A percentile compares a stretch with the other conserved stretches of the same genome.
Conservation (phyloP, 2,113 vertebrate species). For the Galeopterus variegatus region DNA sequence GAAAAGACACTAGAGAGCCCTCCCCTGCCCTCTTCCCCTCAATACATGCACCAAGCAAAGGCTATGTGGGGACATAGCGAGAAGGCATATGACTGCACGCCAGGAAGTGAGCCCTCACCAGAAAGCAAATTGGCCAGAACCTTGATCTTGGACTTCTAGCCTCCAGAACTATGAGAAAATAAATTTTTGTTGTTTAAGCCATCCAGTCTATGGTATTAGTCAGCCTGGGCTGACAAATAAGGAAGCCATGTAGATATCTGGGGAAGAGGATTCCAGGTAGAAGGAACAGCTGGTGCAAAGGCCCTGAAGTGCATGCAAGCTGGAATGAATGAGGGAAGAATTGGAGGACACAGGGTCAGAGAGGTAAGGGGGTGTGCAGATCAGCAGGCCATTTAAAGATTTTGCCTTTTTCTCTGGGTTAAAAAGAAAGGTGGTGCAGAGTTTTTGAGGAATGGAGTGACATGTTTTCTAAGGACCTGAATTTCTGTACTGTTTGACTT, state of each 20-base stretch:
- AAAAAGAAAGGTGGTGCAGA: not conserved
- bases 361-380: not conserved
- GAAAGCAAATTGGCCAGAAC: not conserved
- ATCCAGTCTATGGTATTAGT: not conserved
- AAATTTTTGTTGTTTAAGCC: not conserved
- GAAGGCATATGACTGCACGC: not conserved
- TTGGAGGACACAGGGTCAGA: not conserved
- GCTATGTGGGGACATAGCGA: not conserved
- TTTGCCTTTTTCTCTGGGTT: not conserved
- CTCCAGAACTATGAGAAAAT: not conserved
- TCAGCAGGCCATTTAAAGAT: not conserved
- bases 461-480: conserved; percentile 46
- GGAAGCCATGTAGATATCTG: not conserved
- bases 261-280: not conserved
- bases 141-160: not conserved
- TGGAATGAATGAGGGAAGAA: not conserved
- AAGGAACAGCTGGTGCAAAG: not conserved
- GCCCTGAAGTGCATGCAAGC: not conserved
- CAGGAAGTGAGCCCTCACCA: not conserved
- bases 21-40: not conserved
- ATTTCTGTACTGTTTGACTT: conserved; percentile 74
- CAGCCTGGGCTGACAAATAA: not conserved
- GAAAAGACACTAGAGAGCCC: not conserved
- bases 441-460: not conserved
- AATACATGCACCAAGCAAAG: not conserved